These are phyloP conservation scores for Furnarius figulus DNA, from an alignment of 2,113 vertebrate species.

Conservation along the genomic window DNA sequence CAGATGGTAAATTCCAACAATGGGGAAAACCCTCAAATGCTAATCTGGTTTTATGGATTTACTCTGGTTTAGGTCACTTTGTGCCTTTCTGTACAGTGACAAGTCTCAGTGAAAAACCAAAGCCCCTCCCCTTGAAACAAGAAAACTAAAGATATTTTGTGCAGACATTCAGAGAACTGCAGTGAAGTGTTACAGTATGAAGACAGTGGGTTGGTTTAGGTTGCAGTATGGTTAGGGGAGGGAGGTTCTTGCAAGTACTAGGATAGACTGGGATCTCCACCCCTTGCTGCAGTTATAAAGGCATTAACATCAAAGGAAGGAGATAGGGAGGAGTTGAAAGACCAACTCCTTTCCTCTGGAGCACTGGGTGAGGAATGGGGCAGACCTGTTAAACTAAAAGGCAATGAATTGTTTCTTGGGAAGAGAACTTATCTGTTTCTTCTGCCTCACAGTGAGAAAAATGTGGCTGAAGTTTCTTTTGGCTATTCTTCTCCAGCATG, in stretches of 20 bases:
- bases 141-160: background rate
- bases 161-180: background rate
- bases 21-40: background rate
- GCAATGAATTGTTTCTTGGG: background rate
- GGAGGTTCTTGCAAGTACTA: constrained; percentile 24
- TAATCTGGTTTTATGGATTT: background rate
- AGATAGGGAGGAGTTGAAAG: background rate
- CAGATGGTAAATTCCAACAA: background rate
- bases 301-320: background rate
- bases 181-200: background rate
- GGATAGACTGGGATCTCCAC: background rate
- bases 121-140: background rate
- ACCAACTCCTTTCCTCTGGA: background rate
- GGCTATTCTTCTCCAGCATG: background rate
- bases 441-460: background rate
- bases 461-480: constrained; percentile 49
- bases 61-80: background rate
- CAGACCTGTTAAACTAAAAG: background rate
- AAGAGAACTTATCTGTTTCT: background rate
- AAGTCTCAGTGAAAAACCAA: background rate
- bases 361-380: background rate
- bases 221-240: constrained; percentile 4
- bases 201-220: background rate
- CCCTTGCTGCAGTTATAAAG: constrained; percentile 54
- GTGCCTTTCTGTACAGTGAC: background rate